Conservation (phyloP, 2,888 invertebrate genomes). For the Linnaemya vulpina region DNA sequence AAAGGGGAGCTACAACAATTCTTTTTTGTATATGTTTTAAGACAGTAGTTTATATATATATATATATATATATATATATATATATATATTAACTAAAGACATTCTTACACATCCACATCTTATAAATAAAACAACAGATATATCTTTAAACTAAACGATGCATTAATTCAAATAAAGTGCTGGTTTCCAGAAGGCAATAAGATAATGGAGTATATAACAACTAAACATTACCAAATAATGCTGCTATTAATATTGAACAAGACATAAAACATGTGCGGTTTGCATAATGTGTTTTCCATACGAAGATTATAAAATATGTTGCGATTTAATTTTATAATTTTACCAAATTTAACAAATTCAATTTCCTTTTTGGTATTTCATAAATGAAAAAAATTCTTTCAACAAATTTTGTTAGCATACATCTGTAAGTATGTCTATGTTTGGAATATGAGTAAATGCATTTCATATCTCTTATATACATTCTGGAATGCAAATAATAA, state of each 20-base stretch:
- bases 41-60: no score
- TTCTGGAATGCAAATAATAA: neutral
- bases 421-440: neutral
- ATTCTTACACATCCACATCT: no score
- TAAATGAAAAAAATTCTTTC: neutral
- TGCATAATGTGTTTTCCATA: neutral
- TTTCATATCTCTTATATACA: neutral
- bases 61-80: no score
- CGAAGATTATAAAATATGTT: neutral
- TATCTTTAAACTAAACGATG: no score
- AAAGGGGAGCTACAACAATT: no score
- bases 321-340: neutral
- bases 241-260: neutral
- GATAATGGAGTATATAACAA: neutral
- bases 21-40: neutral
- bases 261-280: neutral
- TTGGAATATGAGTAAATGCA: neutral
- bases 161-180: neutral
- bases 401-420: conserved; percentile 8
- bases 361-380: neutral
- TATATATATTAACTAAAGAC: no score
- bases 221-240: neutral
- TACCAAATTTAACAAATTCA: neutral
- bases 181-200: neutral
- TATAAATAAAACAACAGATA: no score